Conservation (phyloP, 1,140 invertebrate species). For the Arion vulgaris region DNA sequence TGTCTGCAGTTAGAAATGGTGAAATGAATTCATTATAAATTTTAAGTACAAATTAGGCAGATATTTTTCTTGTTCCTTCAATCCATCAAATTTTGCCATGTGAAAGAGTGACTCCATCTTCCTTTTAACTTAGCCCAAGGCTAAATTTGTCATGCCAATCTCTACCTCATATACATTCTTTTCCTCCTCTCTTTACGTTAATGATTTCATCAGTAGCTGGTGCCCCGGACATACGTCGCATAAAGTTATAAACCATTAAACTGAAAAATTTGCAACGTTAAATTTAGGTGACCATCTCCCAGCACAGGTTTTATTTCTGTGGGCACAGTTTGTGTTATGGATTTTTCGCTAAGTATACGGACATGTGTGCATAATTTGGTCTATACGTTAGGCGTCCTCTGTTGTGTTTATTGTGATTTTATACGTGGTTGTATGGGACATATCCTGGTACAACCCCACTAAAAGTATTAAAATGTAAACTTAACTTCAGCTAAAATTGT, state of each 20-base stretch:
- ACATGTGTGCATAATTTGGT: not conserved
- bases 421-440: no score
- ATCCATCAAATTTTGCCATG: conserved; percentile 11
- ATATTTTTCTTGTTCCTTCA: not conserved
- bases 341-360: not conserved
- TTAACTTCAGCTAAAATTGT: no score
- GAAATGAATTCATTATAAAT: not conserved
- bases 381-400: no score
- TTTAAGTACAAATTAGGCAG: not conserved
- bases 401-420: no score
- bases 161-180: no score
- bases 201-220: not conserved
- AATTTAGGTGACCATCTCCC: not conserved
- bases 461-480: no score
- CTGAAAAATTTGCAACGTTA: not conserved
- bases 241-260: not conserved
- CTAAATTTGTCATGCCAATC: no score
- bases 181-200: not conserved
- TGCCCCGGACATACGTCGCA: not conserved
- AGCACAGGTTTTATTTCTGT: not conserved
- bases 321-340: not conserved
- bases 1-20: not conserved
- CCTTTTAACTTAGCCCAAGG: not conserved
- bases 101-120: not conserved
- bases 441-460: no score